Base-by-base conservation (phyloP, 2,888 invertebrate genomes). In the Agapostemon virescens region DNA sequence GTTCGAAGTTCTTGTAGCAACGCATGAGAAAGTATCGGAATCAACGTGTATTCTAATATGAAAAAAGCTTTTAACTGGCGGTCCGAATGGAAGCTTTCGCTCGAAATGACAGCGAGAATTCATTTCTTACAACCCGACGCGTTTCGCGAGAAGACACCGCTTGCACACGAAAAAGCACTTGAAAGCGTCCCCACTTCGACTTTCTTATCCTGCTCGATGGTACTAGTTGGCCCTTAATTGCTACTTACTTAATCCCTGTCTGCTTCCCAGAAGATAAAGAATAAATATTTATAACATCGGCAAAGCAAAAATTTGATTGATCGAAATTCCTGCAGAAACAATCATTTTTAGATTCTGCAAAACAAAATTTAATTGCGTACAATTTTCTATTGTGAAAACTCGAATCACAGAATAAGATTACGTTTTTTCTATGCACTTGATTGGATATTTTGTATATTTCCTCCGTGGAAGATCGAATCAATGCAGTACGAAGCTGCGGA, bases 101-200 rank as follows among this genome's bases (percentile, higher is more conserved):
- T 69, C 52, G 69, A 45, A 81, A 79, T 67, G 66, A 74, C 66
- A 42, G 67, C 20, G 70, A 74, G 79, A 61, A 79, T 81, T 74
- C 69, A 79, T 79, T 81, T 79, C 79, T 79, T 79, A 66, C 61
- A 67, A 13, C 17, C 20, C 67, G 66, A 52, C 71, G 40, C 70
- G 75, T 55, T 80, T 55, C 63, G 33, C 71, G 11, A 52, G 30
- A 13, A 36, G 58, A 74, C 58, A 70, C 74, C 74, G 67, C 66
- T 74, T 76, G 76, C 68, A 81, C 75, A 80, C 71, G 80, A 79
- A 76, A 81, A 80, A 80, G 71, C 81, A 81, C 81, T 81, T 36
- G 75, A 75, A 64, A 75, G 52, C 71, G 68, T 55, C 55, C 71
- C 66, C 23, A 17, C 69, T 45, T n/a, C 40, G n/a, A 49, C 42